Conservation (phyloP, 1,140 invertebrate species). For the Rhopalosiphum maidis region DNA sequence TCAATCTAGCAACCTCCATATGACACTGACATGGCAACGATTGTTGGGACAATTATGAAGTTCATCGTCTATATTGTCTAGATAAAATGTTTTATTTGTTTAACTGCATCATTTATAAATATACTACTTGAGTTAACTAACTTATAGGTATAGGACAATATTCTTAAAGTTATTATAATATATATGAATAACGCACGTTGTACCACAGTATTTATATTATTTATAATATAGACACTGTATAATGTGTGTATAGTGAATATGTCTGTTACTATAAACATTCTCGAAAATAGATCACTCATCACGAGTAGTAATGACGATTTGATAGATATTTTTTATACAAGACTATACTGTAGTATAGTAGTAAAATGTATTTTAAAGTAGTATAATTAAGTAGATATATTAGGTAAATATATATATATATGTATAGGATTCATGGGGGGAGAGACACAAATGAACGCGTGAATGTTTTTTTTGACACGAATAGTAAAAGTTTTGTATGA, state of each 20-base stretch:
- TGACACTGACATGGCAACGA: neutral
- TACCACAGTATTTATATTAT: neutral
- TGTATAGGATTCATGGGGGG: neutral
- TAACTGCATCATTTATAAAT: neutral
- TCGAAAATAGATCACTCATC: neutral
- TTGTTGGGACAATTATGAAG: neutral
- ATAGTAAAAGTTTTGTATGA: slow-evolving; percentile 2
- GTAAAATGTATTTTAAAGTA: no score
- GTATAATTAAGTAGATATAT: no score
- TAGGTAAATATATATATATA: no score
- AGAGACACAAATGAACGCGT: neutral
- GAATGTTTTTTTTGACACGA: neutral
- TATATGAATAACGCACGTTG: no score
- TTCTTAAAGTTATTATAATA: neutral
- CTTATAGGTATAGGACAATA: neutral
- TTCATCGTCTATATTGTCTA: neutral
- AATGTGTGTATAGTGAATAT: neutral
- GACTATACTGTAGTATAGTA: no score
- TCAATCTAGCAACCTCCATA: no score
- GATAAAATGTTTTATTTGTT: neutral
- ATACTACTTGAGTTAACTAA: neutral
- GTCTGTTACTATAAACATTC: neutral
- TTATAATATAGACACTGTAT: neutral
- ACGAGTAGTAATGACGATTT: neutral
- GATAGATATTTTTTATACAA: no score